Conservation (phyloP, 1,140 invertebrate genomes). For the Coelopa frigida region DNA sequence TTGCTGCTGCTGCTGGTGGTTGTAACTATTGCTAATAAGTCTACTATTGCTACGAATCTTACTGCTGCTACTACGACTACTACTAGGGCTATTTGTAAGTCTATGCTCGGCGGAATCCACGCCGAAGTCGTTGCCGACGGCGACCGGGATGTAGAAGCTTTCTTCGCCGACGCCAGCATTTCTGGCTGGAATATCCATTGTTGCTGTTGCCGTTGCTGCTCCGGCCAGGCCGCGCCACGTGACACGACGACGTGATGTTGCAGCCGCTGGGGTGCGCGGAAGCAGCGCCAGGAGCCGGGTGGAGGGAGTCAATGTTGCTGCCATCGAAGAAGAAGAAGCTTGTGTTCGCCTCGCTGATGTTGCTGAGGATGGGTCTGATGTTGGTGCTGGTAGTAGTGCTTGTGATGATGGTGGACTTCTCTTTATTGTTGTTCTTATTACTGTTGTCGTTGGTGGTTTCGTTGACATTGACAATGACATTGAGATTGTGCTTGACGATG, state of each 20-base stretch:
- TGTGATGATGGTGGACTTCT: constrained; percentile 26
- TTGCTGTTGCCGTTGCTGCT: constrained; percentile 4
- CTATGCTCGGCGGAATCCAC: background rate
- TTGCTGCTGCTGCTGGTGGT: constrained; percentile 3
- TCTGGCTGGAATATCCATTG: constrained; percentile 1
- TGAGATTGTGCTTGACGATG: constrained; percentile 3
- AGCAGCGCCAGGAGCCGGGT: too few relatives aligned
- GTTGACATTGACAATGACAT: too few relatives aligned
- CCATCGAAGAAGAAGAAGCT: background rate
- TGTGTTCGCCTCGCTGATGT: constrained; percentile 3
- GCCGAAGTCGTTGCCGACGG: background rate
- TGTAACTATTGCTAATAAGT: constrained; percentile 18
- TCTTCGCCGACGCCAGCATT: background rate
- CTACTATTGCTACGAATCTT: constrained; percentile 17
- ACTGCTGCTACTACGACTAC: constrained; percentile 37
- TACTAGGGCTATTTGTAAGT: constrained; percentile 23
- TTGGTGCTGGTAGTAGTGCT: constrained; percentile 13
- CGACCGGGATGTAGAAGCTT: constrained; percentile 3
- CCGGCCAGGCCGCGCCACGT: too few relatives aligned
- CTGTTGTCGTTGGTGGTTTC: constrained; percentile 19
- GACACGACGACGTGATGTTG: constrained; percentile 6
- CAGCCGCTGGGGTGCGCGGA: constrained; percentile 5
- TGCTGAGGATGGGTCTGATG: constrained; percentile 13
- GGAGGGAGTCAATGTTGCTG: too few relatives aligned
- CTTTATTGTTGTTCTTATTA: constrained; percentile 19